Base-by-base conservation (phyloP, 1,140 invertebrate genomes). In the Leptopilina boulardi region DNA sequence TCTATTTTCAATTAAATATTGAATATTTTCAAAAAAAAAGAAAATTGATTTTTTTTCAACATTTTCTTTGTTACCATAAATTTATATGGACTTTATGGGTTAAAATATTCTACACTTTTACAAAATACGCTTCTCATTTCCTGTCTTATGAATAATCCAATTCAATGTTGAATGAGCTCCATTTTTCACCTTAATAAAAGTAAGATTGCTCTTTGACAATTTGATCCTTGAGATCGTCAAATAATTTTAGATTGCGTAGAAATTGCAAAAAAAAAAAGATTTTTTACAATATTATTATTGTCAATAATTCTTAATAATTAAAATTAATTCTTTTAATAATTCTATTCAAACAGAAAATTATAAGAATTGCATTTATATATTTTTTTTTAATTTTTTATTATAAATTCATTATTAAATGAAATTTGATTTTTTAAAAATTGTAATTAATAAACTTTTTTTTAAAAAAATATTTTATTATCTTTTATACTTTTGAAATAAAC, bases 191-290 rank as follows among this genome's bases (percentile, higher is more conserved):
- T 51, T 51, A n/a, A 51, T 51, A 51, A 51, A 51, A 18, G 47
- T 51, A 51, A 51, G 47, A 51, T 51, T 51, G 47, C 47, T 51
- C 47, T 51, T n/a, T 38, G 47, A 51, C 47, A 51, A 51, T 51
- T 51, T 51, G 47, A 51, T 51, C 47, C 42, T 3, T 18, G 4
- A 18, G n/a, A 51, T 51, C 15, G 42, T 38, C 47, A 51, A 51
- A 51, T 51, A 18, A 18, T 51, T 51, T 51, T 18, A 51, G n/a
- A 51, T 5, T 18, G 8, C 2, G 18, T 38, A 1, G 34, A 13
- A 42, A 11, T 42, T 42, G 10, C 13, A 11, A 42, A 11, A 51
- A 18, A 18, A 6, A n/a, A 18, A 42, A 42, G 11, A 47, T 47
- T 47, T 47, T 13, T 47, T 15, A 47, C n/a, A n/a, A n/a, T 42